Evolutionary conservation across 2,888 invertebrate species (phyloP).

Genomic region (Trissonchulus sp.): DNA sequence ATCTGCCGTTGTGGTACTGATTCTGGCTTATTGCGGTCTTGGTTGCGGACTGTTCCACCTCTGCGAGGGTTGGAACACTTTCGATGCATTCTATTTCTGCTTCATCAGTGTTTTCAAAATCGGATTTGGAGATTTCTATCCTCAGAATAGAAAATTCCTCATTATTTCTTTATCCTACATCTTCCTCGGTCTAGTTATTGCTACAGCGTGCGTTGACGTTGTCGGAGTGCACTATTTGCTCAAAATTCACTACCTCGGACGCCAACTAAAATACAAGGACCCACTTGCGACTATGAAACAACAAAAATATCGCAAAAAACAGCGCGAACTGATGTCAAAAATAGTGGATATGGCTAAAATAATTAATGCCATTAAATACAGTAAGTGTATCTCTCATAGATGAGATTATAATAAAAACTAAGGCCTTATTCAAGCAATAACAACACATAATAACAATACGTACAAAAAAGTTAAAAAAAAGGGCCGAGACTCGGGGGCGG

Average conservation of each 20-base stretch:
- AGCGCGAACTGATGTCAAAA: not conserved
- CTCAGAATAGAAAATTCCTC: slow-evolving; percentile 12
- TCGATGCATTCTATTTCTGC: slow-evolving; percentile 31
- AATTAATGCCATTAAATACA: too few species aligned
- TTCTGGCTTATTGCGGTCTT: not conserved
- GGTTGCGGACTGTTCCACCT: slow-evolving; percentile 24
- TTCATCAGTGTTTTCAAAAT: slow-evolving; percentile 27
- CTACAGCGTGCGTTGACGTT: slow-evolving; percentile 28
- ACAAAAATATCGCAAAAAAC: not conserved
- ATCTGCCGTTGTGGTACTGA: not conserved
- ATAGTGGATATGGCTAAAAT: not conserved
- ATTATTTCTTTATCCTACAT: slow-evolving; percentile 13
- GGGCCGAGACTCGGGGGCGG: too few species aligned
- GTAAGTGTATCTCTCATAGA: too few species aligned
- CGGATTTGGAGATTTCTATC: slow-evolving; percentile 31
- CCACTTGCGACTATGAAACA: slow-evolving; percentile 22
- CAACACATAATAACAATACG: too few species aligned
- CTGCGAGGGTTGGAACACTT: slow-evolving; percentile 27
- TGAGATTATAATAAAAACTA: too few species aligned
- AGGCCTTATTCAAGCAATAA: too few species aligned
- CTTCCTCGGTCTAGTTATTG: slow-evolving; percentile 18
- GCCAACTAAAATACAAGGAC: slow-evolving; percentile 16
- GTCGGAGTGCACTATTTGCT: slow-evolving; percentile 28
- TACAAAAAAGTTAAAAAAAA: too few species aligned
- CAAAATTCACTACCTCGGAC: slow-evolving; percentile 27